These are phyloP conservation scores for Dinocampus coccinellae DNA, from an alignment of 2,888 invertebrate genomes.

Conservation along the genomic window DNA sequence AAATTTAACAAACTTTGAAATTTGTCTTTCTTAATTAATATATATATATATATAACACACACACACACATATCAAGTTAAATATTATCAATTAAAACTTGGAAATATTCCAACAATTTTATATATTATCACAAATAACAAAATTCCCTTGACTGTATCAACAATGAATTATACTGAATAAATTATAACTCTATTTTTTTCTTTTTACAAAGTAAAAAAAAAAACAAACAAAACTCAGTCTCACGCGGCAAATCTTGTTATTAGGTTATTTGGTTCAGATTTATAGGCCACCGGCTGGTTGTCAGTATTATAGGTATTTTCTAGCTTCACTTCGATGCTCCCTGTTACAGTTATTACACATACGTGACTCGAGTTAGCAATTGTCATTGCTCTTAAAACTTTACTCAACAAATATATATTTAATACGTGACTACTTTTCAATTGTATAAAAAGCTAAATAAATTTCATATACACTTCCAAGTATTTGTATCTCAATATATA, in stretches of 20 bases:
- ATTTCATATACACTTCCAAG: neutral
- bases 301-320: neutral
- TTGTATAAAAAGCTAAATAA: neutral
- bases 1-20: too few species aligned
- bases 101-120: too few species aligned
- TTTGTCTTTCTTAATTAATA: too few species aligned
- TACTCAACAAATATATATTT: conserved; percentile 3
- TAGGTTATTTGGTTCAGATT: conserved; percentile 18
- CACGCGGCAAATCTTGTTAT: conserved; percentile 21
- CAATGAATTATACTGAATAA: too few species aligned
- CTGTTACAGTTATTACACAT: conserved; percentile 1
- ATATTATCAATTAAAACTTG: too few species aligned
- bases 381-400: neutral
- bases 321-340: conserved; percentile 1
- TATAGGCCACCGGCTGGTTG: conserved; percentile 27
- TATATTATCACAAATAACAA: too few species aligned
- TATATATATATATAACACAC: too few species aligned
- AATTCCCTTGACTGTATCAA: too few species aligned
- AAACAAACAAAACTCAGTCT: conserved; percentile 5
- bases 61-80: too few species aligned
- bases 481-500: neutral
- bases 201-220: conserved; percentile 9
- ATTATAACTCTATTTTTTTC: too few species aligned
- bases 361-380: conserved; percentile 8
- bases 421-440: conserved; percentile 1